Percentiles rank a stretch among this genome's conserved stretches.
phyloP scores from a whole-genome alignment of 2,888 invertebrate genomes.

The Laspeyria flexula region DNA sequence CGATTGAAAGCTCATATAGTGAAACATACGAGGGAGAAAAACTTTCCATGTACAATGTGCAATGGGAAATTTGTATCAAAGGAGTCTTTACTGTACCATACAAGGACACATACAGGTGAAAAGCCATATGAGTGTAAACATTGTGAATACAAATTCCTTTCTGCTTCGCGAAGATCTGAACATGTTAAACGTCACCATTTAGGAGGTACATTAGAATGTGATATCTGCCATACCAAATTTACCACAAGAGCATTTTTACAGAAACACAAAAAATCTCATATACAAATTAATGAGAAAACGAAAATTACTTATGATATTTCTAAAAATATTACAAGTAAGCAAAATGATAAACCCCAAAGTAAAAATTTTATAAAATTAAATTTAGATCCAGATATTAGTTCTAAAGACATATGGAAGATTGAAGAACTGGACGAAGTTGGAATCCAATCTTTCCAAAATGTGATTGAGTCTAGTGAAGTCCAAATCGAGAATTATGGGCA shows the following conservation, averaged over 20 bases:
- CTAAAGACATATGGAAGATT: conserved; percentile 24
- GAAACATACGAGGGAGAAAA: conserved; percentile 73
- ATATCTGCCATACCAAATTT: conserved; percentile 64
- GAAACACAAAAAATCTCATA: conserved; percentile 60
- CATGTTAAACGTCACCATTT: conserved; percentile 67
- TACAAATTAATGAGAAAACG: conserved; percentile 7
- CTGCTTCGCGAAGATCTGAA: conserved; percentile 66
- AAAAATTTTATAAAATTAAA: neutral
- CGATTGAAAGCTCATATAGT: conserved; percentile 72
- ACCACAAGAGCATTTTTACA: conserved; percentile 53
- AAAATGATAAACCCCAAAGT: neutral
- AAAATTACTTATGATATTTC: neutral
- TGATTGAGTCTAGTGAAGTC: conserved; percentile 16
- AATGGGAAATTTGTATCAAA: conserved; percentile 70
- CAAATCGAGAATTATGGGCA: conserved; percentile 17
- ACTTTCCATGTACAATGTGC: conserved; percentile 65
- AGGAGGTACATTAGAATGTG: conserved; percentile 58
- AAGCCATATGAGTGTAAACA: conserved; percentile 69
- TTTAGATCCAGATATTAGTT: too few species aligned
- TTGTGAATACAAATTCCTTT: conserved; percentile 65
- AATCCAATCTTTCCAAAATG: conserved; percentile 14
- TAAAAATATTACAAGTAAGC: conserved; percentile 1
- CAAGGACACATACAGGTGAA: conserved; percentile 75
- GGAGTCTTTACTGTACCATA: conserved; percentile 73
- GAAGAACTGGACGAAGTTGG: conserved; percentile 16